phyloP scores from a whole-genome alignment of 1,140 invertebrate genomes.

The Megalopta genalis region DNA sequence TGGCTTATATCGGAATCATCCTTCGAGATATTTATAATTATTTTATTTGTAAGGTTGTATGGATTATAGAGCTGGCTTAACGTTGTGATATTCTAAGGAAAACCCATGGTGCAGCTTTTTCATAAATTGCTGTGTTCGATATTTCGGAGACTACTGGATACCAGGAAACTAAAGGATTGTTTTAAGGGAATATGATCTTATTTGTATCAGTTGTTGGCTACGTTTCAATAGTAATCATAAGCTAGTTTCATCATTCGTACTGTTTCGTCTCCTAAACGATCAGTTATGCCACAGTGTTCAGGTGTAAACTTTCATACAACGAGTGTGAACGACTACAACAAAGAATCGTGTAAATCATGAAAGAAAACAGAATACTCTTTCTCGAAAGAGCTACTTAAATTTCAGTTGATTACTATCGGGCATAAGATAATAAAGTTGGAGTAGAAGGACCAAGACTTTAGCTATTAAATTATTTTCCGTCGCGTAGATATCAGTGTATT shows the following conservation, averaged over 20 bases:
- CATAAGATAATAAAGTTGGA: background rate
- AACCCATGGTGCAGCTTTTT: conserved; percentile 21
- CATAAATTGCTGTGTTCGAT: conserved; percentile 30
- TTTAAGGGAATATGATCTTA: conserved; percentile 18
- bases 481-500: conserved; percentile 8
- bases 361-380: conserved; percentile 25
- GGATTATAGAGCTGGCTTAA: background rate
- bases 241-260: conserved; percentile 21
- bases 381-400: conserved; percentile 20
- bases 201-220: conserved; percentile 14
- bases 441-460: conserved; percentile 44
- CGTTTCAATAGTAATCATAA: conserved; percentile 30
- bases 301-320: conserved; percentile 14
- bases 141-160: conserved; percentile 22
- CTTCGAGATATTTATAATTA: conserved; percentile 32
- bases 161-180: background rate
- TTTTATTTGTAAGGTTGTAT: conserved; percentile 31
- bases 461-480: conserved; percentile 20
- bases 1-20: conserved; percentile 31
- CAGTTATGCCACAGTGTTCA: conserved; percentile 53
- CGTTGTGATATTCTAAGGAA: conserved; percentile 2
- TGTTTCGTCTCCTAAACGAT: conserved; percentile 15
- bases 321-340: conserved; percentile 18
- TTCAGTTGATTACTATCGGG: conserved; percentile 23
- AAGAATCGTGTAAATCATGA: conserved; percentile 20